Conservation (phyloP, 2,113 vertebrate genomes). For the Antidorcas marsupialis region DNA sequence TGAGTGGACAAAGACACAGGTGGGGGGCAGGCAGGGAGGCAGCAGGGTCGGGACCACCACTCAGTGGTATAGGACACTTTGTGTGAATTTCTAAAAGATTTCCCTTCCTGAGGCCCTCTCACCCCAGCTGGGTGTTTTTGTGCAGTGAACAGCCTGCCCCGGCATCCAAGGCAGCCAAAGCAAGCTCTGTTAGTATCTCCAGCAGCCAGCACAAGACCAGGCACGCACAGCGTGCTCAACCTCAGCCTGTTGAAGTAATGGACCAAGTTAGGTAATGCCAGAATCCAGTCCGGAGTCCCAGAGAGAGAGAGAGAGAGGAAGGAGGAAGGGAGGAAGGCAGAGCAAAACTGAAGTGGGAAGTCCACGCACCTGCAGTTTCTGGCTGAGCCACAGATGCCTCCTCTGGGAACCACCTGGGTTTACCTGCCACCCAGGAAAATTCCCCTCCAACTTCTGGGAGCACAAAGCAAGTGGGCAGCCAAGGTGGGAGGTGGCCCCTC, state of each 20-base stretch:
- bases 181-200: background rate
- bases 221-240: background rate
- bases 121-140: background rate
- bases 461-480: background rate
- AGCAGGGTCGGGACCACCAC: background rate
- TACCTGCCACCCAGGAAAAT: background rate
- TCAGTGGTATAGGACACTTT: background rate
- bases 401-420: background rate
- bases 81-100: background rate
- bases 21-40: background rate
- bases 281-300: background rate
- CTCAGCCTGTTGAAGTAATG: fast-evolving
- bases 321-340: too few relatives aligned
- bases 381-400: background rate
- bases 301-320: background rate
- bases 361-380: background rate
- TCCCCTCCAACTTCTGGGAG: background rate
- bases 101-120: background rate
- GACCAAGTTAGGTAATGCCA: background rate
- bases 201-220: background rate
- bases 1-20: background rate
- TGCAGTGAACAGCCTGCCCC: background rate
- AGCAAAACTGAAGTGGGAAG: fast-evolving
- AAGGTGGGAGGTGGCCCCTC: background rate
- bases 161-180: background rate